Evolutionary conservation across 2,888 invertebrate genomes (phyloP).

Genomic region (Carabus problematicus): DNA sequence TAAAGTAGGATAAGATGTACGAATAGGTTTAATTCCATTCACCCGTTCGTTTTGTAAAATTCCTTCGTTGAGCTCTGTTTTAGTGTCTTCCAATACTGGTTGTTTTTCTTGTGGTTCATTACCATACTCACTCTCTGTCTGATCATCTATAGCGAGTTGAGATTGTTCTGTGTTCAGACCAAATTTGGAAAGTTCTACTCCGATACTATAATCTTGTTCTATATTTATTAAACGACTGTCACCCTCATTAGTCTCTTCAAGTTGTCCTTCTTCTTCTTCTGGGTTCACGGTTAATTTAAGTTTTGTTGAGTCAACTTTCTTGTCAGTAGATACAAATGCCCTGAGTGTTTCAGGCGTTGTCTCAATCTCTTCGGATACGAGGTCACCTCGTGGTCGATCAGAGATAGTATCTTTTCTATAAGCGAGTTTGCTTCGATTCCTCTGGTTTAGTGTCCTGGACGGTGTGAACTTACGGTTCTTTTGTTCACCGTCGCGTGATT

Average conservation of each 20-base stretch:
- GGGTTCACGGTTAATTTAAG: conserved; percentile 29
- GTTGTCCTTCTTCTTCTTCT: conserved; percentile 39
- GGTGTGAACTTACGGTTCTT: conserved; percentile 27
- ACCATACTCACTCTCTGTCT: too few relatives aligned
- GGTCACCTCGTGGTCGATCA: neutral
- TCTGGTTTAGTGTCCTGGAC: conserved; percentile 25
- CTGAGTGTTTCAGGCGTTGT: conserved; percentile 18
- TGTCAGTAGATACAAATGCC: conserved; percentile 41
- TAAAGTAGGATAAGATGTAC: too few relatives aligned
- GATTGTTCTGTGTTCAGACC: too few relatives aligned
- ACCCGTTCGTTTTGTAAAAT: too few relatives aligned
- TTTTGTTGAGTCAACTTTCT: conserved; percentile 22
- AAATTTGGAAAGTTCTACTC: too few relatives aligned
- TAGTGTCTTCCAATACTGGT: too few relatives aligned
- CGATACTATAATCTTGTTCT: conserved; percentile 19
- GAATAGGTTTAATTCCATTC: too few relatives aligned
- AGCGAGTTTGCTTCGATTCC: conserved; percentile 27
- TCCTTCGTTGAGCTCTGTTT: too few relatives aligned
- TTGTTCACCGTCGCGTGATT: conserved; percentile 13
- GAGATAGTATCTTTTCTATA: conserved; percentile 29
- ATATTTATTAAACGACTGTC: neutral
- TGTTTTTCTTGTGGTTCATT: too few relatives aligned
- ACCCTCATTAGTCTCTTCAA: conserved; percentile 19
- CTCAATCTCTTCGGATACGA: conserved; percentile 25
- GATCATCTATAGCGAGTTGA: too few relatives aligned